Evolutionary conservation across 2,797 vertebrate species (phyloP).

Genomic region (Sebastes minor): DNA sequence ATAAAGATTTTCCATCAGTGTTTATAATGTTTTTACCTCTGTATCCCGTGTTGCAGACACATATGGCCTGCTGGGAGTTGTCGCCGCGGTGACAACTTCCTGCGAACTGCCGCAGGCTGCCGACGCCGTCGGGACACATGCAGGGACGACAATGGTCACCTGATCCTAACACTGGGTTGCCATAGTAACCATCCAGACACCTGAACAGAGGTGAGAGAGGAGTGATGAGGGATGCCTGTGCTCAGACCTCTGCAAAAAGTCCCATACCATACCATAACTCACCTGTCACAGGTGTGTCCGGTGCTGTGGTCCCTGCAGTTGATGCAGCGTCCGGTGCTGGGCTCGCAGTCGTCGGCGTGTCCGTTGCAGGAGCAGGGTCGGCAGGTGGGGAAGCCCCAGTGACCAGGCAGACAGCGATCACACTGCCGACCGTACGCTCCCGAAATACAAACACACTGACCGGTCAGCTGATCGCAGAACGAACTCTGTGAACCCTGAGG

Average conservation of each 20-base stretch:
- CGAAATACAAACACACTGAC: constrained; percentile 90
- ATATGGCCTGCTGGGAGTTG: constrained; percentile 84
- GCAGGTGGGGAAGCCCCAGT: constrained; percentile 96
- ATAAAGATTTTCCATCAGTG: constrained; percentile 41
- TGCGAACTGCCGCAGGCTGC: constrained; percentile 90
- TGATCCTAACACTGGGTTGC: constrained; percentile 90
- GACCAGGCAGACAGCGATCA: constrained; percentile 89
- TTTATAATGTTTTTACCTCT: constrained; percentile 81
- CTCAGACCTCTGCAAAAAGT: not conserved
- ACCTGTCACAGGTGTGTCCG: constrained; percentile 93
- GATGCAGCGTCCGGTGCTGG: constrained; percentile 85
- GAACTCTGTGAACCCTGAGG: constrained; percentile 85
- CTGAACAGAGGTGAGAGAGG: constrained; percentile 66
- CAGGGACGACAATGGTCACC: constrained; percentile 96
- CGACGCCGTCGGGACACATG: constrained; percentile 93
- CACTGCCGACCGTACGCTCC: constrained; percentile 89
- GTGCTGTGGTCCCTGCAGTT: constrained; percentile 88
- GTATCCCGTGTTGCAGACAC: constrained; percentile 89
- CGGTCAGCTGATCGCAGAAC: constrained; percentile 88
- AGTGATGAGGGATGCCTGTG: not conserved
- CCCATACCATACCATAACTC: not conserved
- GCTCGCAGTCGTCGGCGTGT: constrained; percentile 87
- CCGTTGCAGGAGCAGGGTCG: constrained; percentile 92
- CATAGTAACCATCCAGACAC: constrained; percentile 92
- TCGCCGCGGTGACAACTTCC: constrained; percentile 88